Conservation (phyloP, 64 coral and sea anemone genomes). For the Porites australiensis region DNA sequence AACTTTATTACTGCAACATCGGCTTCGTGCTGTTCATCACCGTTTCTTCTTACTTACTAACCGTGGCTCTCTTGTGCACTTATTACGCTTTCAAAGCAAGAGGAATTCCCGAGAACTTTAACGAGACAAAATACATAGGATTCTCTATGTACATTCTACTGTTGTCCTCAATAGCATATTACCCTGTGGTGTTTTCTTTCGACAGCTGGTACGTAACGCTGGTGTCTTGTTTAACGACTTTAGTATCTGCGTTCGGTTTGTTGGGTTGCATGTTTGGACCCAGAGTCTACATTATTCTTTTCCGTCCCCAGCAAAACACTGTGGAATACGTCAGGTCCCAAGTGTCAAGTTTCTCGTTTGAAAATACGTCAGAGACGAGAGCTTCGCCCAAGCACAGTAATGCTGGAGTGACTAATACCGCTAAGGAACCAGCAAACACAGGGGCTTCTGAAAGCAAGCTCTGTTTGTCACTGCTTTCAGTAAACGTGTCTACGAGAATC, state of each 20-base stretch:
- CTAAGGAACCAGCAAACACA: no score
- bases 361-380: not conserved
- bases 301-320: slow-evolving; percentile 68
- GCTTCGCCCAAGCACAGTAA: not conserved
- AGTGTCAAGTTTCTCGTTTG: slow-evolving; percentile 34
- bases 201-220: slow-evolving; percentile 65
- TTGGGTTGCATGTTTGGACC: slow-evolving; percentile 71
- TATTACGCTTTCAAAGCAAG: slow-evolving; percentile 79
- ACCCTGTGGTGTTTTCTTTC: slow-evolving; percentile 59
- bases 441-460: no score
- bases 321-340: slow-evolving; percentile 46
- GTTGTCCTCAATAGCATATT: slow-evolving; percentile 67
- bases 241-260: slow-evolving; percentile 62
- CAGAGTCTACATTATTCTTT: slow-evolving; percentile 66
- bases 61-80: slow-evolving; percentile 46
- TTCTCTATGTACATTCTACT: slow-evolving; percentile 79
- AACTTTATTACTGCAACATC: slow-evolving; percentile 12
- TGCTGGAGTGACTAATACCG: not conserved
- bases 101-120: slow-evolving; percentile 79
- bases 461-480: no score
- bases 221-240: slow-evolving; percentile 70
- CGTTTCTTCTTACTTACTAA: slow-evolving; percentile 7
- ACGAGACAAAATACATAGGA: slow-evolving; percentile 83
- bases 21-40: slow-evolving; percentile 22
- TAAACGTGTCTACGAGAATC: no score